Conservation (phyloP, 2,113 vertebrate species). For the Parotia lawesii region DNA sequence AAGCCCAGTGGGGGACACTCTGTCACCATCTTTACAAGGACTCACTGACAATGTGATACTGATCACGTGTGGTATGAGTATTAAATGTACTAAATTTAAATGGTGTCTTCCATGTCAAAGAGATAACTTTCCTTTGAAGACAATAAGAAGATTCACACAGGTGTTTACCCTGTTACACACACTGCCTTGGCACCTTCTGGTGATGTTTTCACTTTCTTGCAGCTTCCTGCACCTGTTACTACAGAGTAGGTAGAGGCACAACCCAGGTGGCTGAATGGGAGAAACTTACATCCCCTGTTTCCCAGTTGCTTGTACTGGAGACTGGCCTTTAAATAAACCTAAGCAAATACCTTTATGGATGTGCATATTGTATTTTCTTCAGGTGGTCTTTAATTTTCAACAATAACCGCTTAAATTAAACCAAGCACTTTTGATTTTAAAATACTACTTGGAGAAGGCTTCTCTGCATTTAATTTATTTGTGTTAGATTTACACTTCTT, state of each 20-base stretch:
- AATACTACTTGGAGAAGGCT: not conserved
- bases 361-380: not conserved
- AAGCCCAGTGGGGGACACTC: not conserved
- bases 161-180: not conserved
- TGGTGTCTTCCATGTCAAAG: not conserved
- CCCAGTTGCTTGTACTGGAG: not conserved
- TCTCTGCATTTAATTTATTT: not conserved
- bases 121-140: not conserved
- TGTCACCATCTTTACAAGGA: not conserved
- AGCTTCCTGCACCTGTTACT: not conserved
- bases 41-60: not conserved
- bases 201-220: not conserved
- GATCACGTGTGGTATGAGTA: not conserved
- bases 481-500: not conserved
- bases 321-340: not conserved
- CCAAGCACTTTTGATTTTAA: not conserved
- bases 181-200: not conserved
- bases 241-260: not conserved
- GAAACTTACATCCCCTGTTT: not conserved
- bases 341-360: not conserved
- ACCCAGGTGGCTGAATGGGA: not conserved
- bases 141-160: not conserved
- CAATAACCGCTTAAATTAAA: not conserved
- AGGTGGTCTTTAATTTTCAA: not conserved
- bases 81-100: not conserved